Evolutionary conservation across 2,888 invertebrate species (phyloP), one percentile per base, ranked within the genome.

Genomic region (Toxonevra muliebris): DNA sequence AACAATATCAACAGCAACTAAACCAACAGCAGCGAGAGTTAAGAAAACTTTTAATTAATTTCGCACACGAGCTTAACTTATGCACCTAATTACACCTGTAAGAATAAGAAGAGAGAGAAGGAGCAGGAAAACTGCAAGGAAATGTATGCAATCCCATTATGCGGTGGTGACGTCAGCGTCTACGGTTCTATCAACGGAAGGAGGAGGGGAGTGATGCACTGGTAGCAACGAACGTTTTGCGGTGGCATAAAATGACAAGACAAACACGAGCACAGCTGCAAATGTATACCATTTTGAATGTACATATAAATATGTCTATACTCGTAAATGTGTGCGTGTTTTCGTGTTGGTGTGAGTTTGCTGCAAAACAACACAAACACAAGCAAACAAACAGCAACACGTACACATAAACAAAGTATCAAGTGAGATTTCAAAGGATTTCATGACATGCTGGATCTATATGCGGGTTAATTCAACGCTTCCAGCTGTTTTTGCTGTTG

Each of bases 41-140:
- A 41, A 59, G 60, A 65, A 70, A 75, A 75, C 68, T 75, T 75
- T 75, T 75, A 75, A 75, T 75, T 75, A 75, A 75, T 74, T 75
- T 75, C 73, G 64, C 73, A 72, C 73, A 71, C 71, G 72, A 69
- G 72, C 72, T 74, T 74, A 74, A 73, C 75, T 73, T 72, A 68
- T 72, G 71, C 73, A 70, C 71, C 71, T 74, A 74, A 75, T 74
- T 74, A 73, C 73, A 72, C 71, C 71, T 72, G 73, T 73, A 73
- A 74, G 70, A 71, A 48, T n/a, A 12, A 63, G 62, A 57, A 62
- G 10, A 45, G 12, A 40, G 42, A 57, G 30, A 43, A 42, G 20
- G n/a, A 20, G 45, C 50, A 57, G n/a, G 30, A 60, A 45, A 43
- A 60, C 2, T 30, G 20, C 13, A 60, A 45, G 10, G 48, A 59